These are phyloP conservation scores for Acrocephalus kingi DNA, from an alignment of 2,113 vertebrate genomes.

Conservation along the genomic window DNA sequence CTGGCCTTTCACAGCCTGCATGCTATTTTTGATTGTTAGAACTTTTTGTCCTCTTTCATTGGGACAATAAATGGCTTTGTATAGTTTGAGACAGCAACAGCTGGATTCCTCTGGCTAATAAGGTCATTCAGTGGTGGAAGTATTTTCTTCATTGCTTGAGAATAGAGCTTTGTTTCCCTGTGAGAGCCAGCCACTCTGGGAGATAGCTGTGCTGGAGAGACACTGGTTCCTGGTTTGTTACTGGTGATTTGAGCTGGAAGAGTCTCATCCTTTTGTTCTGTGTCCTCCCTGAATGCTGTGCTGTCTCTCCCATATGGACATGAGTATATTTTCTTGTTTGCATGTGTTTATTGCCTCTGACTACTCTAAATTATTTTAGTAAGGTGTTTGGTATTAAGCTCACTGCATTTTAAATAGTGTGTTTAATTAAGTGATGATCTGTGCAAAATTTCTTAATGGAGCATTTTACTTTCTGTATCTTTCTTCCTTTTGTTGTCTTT, in stretches of 20 bases:
- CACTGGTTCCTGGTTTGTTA: background rate
- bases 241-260: background rate
- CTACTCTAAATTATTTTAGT: background rate
- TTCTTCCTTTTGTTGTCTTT: background rate
- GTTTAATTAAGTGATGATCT: background rate
- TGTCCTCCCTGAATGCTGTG: background rate
- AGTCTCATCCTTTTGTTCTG: background rate
- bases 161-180: constrained; percentile 25
- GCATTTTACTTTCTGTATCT: background rate
- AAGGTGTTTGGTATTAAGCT: background rate
- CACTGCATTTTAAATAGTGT: background rate
- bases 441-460: background rate
- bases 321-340: constrained; percentile 11
- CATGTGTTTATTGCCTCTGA: background rate
- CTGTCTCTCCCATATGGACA: background rate
- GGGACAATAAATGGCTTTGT: constrained; percentile 53
- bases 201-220: background rate
- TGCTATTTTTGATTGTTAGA: constrained; percentile 43
- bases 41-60: constrained; percentile 17
- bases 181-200: background rate
- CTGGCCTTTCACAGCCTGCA: background rate
- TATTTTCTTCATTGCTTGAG: background rate
- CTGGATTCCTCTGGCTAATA: constrained; percentile 60
- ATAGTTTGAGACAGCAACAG: background rate
- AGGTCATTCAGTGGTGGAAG: constrained; percentile 48